Evolutionary conservation across 2,797 vertebrate genomes (phyloP), one percentile per base, ranked within the genome.

Genomic region (Galago senegalensis): DNA sequence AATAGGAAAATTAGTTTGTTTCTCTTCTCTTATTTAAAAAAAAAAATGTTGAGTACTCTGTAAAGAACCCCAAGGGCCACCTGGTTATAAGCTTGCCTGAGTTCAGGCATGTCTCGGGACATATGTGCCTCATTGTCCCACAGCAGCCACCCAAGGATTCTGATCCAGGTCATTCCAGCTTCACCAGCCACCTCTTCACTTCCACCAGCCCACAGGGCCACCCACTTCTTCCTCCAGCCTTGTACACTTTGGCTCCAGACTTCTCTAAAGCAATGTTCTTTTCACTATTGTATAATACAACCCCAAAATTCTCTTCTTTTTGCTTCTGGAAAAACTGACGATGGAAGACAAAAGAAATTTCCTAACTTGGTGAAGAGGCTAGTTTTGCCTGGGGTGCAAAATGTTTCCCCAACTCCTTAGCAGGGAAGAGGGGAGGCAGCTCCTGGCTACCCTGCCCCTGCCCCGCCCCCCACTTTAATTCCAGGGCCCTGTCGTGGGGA

Each of bases 81-180:
- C 0, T 3, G 46, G n/a, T 69, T 37, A 27, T 2, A 69, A 37
- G 58, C 34, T 67, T 27, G 31, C 34, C 72, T 2, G 17, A 11
- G 2, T 14, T 25, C 4, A 21, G 43, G n/a, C n/a, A 0, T 2
- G 27, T n/a, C 86, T 34, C 37, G 16, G 87, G 40, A 27, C 8
- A 3, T 12, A 53, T 17, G 14, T 46, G 49, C 21, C 76, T 31
- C 56, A 1, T 2, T 7, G 27, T 91, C 72, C 21, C 7, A 0
- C 1, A 5, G 46, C 0, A 1, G 5, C 18, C 8, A n/a, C 9
- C 5, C 2, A 7, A 46, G 37, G 40, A 40, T 43, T 13, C 7
- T 0, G 1, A 46, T 20, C 18, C 46, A 14, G 3, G 20, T 17
- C 37, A 29, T 49, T 1, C 65, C 12, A 23, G 17, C 63, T 29